Base-by-base conservation (phyloP, 2,888 invertebrate genomes). In the Caenorhabditis afra region DNA sequence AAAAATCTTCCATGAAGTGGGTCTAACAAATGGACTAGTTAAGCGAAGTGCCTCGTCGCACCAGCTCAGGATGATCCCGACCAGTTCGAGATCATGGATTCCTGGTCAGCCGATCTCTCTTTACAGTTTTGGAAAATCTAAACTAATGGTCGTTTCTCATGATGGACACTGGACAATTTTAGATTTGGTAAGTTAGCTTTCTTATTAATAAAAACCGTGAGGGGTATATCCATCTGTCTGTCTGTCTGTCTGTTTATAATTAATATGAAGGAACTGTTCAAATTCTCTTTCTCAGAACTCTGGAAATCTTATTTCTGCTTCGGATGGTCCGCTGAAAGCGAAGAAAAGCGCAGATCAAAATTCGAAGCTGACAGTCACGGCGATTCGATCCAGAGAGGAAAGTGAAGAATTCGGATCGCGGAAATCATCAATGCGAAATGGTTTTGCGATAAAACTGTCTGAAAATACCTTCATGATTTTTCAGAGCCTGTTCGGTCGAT, bases 1-100 rank as follows among this genome's bases (percentile, higher is more conserved):
- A 45, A 84, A 84, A 47, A 47, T 84, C 2, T 53, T 84, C 8
- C 65, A 65, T 37, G 84, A 82, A 70, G 84, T 84, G 7, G 49
- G 39, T 11, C 12, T 74, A 0, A 58, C 77, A 1, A 79, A 62
- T 47, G 79, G 79, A 44, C 8, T 57, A 3, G 50, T 73, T 2
- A 79, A 79, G 35, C 11, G 67, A n/a, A 62, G 67, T 3, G 47
- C 64, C 3, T 73, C 44, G 0, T 67, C 73, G 5, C 47, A 64
- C 45, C 67, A 66, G 18, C n/a, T 79, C 11, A 62, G 73, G 62
- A 79, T 79, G 79, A 1, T 68, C 3, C 64, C 73, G 10, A 73
- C 52, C 7, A 67, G 58, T 45, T 58, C 67, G 14, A 73, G 67
- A 16, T 73, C 73, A 11, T 0, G 22, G 1, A 14, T 57, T 29